phyloP scores from a whole-genome alignment of 2,797 vertebrate genomes.

The Protosalanx chinensis region DNA sequence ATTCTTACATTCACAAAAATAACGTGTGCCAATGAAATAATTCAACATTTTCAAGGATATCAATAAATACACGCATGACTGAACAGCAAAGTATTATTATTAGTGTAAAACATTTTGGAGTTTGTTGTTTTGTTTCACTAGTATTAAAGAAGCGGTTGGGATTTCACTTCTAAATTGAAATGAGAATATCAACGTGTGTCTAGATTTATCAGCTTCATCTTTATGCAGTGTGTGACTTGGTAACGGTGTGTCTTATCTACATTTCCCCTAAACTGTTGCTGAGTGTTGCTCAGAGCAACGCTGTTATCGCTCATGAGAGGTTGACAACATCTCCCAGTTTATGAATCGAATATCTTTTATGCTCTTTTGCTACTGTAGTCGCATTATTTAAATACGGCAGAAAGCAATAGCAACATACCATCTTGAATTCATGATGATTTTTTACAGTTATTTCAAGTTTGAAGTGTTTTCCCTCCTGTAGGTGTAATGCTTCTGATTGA shows the following conservation, averaged over 20 bases:
- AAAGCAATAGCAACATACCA: not conserved
- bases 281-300: not conserved
- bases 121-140: too few relatives aligned
- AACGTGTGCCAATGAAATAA: too few relatives aligned
- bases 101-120: not conserved
- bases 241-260: not conserved
- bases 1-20: not conserved
- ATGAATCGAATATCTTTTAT: not conserved
- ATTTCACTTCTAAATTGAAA: too few relatives aligned
- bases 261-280: not conserved
- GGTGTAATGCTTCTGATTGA: too few relatives aligned
- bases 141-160: too few relatives aligned
- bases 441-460: too few relatives aligned
- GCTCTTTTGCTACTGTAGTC: not conserved
- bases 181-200: too few relatives aligned
- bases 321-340: not conserved
- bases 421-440: too few relatives aligned
- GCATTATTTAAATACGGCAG: not conserved
- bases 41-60: too few relatives aligned
- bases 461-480: too few relatives aligned
- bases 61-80: too few relatives aligned
- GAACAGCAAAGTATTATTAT: not conserved
- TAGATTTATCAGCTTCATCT: not conserved
- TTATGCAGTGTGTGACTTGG: not conserved
- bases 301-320: not conserved